These are phyloP conservation scores for Pseudomyrmex pallidus DNA, from an alignment of 1,140 invertebrate genomes.

Conservation along the genomic window DNA sequence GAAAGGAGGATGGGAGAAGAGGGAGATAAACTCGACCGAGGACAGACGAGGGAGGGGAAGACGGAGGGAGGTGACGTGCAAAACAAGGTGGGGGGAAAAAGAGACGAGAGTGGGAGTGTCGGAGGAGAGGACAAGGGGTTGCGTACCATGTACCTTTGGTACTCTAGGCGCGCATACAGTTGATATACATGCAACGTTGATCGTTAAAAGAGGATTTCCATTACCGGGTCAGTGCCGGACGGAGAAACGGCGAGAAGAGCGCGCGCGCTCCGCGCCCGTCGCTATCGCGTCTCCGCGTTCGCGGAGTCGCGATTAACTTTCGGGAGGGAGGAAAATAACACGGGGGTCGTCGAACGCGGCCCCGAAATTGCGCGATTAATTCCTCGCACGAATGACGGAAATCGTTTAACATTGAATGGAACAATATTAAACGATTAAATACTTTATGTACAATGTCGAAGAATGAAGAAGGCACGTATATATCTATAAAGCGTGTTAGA, in stretches of 20 bases:
- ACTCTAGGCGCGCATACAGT: conserved; percentile 47
- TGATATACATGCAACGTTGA: conserved; percentile 54
- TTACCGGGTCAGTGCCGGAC: conserved; percentile 45
- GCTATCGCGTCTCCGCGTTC: conserved; percentile 21
- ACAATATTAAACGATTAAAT: not conserved
- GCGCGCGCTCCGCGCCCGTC: not conserved
- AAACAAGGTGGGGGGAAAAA: conserved; percentile 36
- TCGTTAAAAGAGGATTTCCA: conserved; percentile 54
- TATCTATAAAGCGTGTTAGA: not conserved
- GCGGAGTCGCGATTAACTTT: conserved; percentile 43
- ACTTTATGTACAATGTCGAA: not conserved
- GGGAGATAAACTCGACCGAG: conserved; percentile 21
- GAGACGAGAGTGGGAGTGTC: conserved; percentile 23
- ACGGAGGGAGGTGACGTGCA: conserved; percentile 26
- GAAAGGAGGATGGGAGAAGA: not conserved
- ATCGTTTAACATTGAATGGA: conserved; percentile 28
- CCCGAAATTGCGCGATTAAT: conserved; percentile 22
- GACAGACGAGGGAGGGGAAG: conserved; percentile 15
- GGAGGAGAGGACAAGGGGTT: conserved; percentile 46
- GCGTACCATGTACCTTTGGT: conserved; percentile 51
- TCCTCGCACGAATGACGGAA: not conserved
- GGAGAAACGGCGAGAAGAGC: conserved; percentile 20
- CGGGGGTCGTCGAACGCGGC: not conserved
- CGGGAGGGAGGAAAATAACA: not conserved
- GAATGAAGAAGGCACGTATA: too few relatives aligned